phyloP scores from a whole-genome alignment of 2,113 vertebrate genomes.

The Cervus canadensis region DNA sequence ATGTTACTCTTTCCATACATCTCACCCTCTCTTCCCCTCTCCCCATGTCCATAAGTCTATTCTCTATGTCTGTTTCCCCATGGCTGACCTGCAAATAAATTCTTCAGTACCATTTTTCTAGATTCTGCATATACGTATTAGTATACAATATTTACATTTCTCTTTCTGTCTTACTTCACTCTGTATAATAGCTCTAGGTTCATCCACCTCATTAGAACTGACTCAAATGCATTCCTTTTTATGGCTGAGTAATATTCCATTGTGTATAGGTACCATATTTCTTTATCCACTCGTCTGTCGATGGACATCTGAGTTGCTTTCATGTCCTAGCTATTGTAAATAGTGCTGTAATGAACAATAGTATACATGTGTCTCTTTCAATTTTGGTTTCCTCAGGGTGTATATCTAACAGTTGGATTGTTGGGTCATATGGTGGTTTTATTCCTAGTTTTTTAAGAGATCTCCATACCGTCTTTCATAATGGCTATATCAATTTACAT shows the following conservation, averaged over 20 bases:
- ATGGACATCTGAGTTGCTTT: neutral
- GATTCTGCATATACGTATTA: neutral
- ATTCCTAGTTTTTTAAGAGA: neutral
- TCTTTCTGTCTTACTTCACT: neutral
- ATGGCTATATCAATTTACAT: neutral
- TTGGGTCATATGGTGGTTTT: neutral
- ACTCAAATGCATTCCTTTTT: neutral
- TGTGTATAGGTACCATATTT: neutral
- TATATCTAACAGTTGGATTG: neutral
- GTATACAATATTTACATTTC: neutral
- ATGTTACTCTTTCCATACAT: neutral
- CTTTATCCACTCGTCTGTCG: neutral
- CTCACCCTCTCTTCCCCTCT: neutral
- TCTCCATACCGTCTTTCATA: accelerated
- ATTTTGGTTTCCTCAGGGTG: neutral
- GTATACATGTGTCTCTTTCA: neutral
- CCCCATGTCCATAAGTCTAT: neutral
- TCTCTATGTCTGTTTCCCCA: neutral
- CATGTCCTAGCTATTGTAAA: neutral
- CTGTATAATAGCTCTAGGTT: neutral
- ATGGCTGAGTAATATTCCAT: neutral
- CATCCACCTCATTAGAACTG: neutral
- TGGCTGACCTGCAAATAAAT: neutral
- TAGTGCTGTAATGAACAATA: neutral
- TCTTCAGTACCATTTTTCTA: neutral